A percentile compares a stretch with the other conserved stretches of the same genome.
Conservation (phyloP, 2,113 vertebrate species). For the Cygnus atratus region DNA sequence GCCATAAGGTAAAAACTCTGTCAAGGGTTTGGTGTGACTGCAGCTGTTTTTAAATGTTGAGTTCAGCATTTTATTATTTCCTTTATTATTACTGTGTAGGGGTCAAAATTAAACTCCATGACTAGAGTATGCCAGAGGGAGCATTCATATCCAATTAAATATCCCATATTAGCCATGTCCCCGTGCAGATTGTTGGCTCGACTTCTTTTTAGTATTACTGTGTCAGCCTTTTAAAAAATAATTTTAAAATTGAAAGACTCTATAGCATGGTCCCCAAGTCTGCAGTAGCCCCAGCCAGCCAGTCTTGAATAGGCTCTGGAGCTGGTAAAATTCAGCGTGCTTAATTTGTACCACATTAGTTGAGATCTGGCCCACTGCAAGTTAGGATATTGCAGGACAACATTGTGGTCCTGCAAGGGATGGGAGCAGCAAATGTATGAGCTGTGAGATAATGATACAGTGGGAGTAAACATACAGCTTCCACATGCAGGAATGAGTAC, state of each 20-base stretch:
- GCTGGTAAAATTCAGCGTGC: neutral
- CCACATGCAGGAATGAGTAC: neutral
- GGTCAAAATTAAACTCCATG: slow-evolving; percentile 55
- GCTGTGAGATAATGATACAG: neutral
- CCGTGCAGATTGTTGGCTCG: slow-evolving; percentile 21
- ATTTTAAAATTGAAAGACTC: neutral
- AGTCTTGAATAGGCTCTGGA: neutral
- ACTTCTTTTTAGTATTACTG: neutral
- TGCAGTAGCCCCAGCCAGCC: neutral
- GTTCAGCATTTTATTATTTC: slow-evolving; percentile 52
- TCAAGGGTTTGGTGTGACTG: neutral
- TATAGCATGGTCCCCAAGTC: neutral
- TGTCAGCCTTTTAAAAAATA: neutral
- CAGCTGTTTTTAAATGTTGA: slow-evolving; percentile 28
- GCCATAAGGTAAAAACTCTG: neutral
- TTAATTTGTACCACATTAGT: neutral
- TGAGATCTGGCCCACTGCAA: neutral
- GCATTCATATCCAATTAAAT: slow-evolving; percentile 48
- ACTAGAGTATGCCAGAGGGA: slow-evolving; percentile 47
- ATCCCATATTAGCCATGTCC: neutral
- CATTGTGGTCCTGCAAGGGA: neutral
- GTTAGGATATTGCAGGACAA: neutral
- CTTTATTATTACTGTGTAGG: slow-evolving; percentile 19
- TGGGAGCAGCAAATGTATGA: neutral
- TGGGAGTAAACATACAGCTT: neutral